Conservation (phyloP, 2,888 invertebrate species). For the Drosophila cognata region DNA sequence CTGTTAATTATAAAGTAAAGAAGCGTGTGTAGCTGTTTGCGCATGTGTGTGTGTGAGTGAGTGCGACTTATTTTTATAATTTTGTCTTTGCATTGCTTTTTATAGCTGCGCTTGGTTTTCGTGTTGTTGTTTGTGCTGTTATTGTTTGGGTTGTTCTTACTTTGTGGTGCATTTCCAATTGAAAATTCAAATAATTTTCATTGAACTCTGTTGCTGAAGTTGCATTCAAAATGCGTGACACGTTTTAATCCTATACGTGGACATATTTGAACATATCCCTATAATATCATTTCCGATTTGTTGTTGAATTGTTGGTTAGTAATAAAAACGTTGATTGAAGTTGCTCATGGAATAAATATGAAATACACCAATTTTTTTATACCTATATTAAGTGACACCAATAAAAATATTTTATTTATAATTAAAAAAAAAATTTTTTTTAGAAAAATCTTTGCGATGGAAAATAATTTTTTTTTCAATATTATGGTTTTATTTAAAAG, state of each 20-base stretch:
- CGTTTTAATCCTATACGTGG: conserved; percentile 37
- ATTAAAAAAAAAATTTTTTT: not conserved
- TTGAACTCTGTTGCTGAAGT: conserved; percentile 18
- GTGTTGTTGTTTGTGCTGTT: conserved; percentile 38
- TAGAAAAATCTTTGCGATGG: not conserved
- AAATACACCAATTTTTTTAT: not conserved
- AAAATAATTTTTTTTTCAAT: not conserved
- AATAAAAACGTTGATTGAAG: not conserved
- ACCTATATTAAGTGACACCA: not conserved
- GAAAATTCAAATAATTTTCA: conserved; percentile 26
- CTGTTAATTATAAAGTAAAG: conserved; percentile 65
- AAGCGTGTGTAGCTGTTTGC: not conserved
- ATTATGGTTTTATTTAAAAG: not conserved
- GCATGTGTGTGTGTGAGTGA: conserved; percentile 15
- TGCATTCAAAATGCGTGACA: conserved; percentile 52
- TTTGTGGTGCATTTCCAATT: conserved; percentile 40
- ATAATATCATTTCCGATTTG: conserved; percentile 48
- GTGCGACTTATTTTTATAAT: conserved; percentile 63
- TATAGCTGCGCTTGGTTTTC: conserved; percentile 50
- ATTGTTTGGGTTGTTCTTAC: conserved; percentile 19
- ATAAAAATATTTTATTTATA: not conserved
- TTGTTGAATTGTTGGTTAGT: not conserved
- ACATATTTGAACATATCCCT: conserved; percentile 6
- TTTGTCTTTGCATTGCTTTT: conserved; percentile 66
- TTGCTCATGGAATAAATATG: not conserved